These are phyloP conservation scores for Dolomedes plantarius DNA, from an alignment of 2,888 invertebrate genomes.

Conservation along the genomic window DNA sequence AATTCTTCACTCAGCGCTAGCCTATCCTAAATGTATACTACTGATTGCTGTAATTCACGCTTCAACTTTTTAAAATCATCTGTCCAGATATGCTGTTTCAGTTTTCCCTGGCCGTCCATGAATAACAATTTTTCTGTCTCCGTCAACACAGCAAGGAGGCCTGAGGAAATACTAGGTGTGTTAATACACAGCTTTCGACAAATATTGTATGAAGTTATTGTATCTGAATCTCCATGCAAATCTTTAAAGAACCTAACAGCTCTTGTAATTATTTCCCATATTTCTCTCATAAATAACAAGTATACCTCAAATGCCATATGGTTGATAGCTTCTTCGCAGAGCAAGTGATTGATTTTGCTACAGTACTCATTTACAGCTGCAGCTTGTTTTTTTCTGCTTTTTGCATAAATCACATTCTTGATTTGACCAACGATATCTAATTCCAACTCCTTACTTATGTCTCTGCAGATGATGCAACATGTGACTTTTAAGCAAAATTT, in stretches of 20 bases:
- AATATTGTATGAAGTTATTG: background rate
- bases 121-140: slow-evolving; percentile 45
- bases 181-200: background rate
- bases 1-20: background rate
- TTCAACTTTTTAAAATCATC: slow-evolving; percentile 20
- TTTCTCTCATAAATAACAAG: slow-evolving; percentile 20
- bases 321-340: background rate
- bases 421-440: background rate
- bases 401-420: background rate
- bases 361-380: slow-evolving; percentile 6
- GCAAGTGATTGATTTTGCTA: background rate
- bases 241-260: background rate
- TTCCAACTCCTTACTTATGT: slow-evolving; percentile 9
- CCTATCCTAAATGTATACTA: background rate
- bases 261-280: slow-evolving; percentile 27
- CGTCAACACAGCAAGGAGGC: slow-evolving; percentile 17
- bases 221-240: background rate
- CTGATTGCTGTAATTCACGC: background rate
- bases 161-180: background rate
- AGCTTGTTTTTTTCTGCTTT: slow-evolving; percentile 1
- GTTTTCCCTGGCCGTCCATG: slow-evolving; percentile 23
- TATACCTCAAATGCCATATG: slow-evolving; percentile 47
- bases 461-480: slow-evolving; percentile 18
- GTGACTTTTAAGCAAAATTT: slow-evolving; percentile 9
- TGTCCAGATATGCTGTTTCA: slow-evolving; percentile 22